Conservation (phyloP, 2,113 vertebrate genomes). For the Larimichthys crocea region DNA sequence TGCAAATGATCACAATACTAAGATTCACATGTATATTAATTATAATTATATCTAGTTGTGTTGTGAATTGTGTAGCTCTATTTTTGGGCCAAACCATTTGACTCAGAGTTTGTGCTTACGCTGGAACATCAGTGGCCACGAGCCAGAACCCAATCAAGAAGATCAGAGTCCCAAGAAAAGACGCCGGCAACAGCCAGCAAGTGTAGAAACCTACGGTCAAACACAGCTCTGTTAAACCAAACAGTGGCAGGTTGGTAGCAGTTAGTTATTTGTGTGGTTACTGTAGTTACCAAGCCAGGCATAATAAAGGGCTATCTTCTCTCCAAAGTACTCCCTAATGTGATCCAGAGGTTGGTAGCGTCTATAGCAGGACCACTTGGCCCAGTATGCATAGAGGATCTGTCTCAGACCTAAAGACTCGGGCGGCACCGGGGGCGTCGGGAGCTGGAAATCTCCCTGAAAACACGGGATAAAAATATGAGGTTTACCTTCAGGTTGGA, state of each 20-base stretch:
- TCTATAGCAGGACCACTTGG: conserved; percentile 79
- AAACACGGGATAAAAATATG: neutral
- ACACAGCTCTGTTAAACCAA: neutral
- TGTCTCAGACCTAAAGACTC: conserved; percentile 73
- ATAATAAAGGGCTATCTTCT: conserved; percentile 85
- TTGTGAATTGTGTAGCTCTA: neutral
- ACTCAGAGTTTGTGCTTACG: conserved; percentile 70
- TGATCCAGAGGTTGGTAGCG: conserved; percentile 85
- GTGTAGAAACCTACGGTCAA: conserved; percentile 84
- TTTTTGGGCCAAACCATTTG: neutral
- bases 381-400: conserved; percentile 80
- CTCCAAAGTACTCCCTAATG: conserved; percentile 84
- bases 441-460: conserved; percentile 73
- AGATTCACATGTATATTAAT: neutral
- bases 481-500: neutral
- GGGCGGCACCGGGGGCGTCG: conserved; percentile 7
- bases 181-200: conserved; percentile 84
- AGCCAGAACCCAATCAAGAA: conserved; percentile 82
- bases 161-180: conserved; percentile 81
- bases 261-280: accelerated
- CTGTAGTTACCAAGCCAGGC: conserved; percentile 81
- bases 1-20: too few relatives aligned
- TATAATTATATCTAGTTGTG: too few relatives aligned
- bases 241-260: accelerated
- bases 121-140: conserved; percentile 82